A percentile compares a stretch with the other conserved stretches of the same genome.
phyloP scores from a whole-genome alignment of 1,140 invertebrate genomes.

The Neoseiulus cucumeris region DNA sequence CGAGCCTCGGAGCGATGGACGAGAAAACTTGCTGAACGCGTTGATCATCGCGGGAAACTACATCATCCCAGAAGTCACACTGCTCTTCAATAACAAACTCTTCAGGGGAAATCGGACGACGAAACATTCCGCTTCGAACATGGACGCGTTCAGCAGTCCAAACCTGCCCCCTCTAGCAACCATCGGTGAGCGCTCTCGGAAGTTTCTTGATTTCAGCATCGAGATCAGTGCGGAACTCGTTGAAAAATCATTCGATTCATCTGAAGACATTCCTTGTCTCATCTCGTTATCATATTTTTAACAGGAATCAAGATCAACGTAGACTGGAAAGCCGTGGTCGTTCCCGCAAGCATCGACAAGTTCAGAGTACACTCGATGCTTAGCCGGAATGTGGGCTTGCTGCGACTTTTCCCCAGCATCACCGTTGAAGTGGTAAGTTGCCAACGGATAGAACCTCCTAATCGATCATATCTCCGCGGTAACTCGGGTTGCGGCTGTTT shows the following conservation, averaged over 20 bases:
- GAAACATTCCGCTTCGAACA: constrained; percentile 52
- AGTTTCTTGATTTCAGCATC: constrained; percentile 21
- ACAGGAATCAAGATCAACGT: constrained; percentile 32
- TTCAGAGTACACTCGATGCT: constrained; percentile 57
- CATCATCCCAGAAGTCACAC: constrained; percentile 75
- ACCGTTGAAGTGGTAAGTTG: constrained; percentile 46
- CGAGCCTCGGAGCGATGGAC: constrained; percentile 59
- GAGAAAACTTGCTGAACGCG: constrained; percentile 76
- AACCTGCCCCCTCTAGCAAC: constrained; percentile 64
- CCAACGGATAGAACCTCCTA: no score
- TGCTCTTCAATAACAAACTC: constrained; percentile 72
- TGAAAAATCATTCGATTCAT: no score
- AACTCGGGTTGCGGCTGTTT: neutral
- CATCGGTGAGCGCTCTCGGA: constrained; percentile 34
- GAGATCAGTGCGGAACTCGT: neutral
- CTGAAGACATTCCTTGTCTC: no score
- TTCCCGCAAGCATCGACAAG: constrained; percentile 44
- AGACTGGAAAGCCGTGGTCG: constrained; percentile 53
- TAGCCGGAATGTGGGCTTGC: constrained; percentile 58
- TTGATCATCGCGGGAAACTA: constrained; percentile 75
- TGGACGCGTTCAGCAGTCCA: constrained; percentile 76
- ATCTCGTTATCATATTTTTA: constrained; percentile 22
- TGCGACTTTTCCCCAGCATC: constrained; percentile 77
- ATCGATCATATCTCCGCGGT: no score
- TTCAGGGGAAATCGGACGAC: constrained; percentile 74